These are phyloP conservation scores for Dasypogon diadema DNA, from an alignment of 2,888 invertebrate genomes.

Conservation along the genomic window DNA sequence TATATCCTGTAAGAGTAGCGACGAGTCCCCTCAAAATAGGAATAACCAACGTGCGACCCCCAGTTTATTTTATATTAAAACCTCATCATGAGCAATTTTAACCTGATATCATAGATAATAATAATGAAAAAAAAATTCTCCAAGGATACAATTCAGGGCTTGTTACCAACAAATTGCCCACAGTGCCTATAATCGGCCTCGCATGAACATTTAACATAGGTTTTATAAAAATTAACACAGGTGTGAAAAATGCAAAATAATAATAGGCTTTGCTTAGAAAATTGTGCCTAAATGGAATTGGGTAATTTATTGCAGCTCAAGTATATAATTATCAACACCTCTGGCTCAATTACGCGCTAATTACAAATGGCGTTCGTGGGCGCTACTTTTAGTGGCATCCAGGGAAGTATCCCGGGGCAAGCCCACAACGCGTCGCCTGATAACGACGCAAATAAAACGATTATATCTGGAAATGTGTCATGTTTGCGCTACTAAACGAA, in stretches of 20 bases:
- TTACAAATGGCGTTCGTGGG: slow-evolving; percentile 13
- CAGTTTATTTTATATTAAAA: too few species aligned
- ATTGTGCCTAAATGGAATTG: not conserved
- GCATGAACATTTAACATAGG: not conserved
- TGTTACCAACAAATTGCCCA: not conserved
- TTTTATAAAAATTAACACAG: slow-evolving; percentile 26
- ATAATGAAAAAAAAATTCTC: too few species aligned
- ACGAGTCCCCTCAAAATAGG: too few species aligned
- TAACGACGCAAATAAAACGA: slow-evolving; percentile 20
- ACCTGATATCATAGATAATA: too few species aligned
- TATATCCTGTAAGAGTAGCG: too few species aligned
- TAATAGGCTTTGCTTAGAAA: slow-evolving; percentile 21
- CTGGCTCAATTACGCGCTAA: slow-evolving; percentile 22
- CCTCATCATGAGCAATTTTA: too few species aligned
- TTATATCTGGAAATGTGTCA: slow-evolving; percentile 16
- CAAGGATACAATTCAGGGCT: too few species aligned
- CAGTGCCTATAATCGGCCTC: not conserved
- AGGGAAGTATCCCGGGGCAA: slow-evolving; percentile 16
- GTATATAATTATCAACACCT: slow-evolving; percentile 30
- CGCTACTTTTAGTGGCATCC: slow-evolving; percentile 33
- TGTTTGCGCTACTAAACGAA: not conserved
- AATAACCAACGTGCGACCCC: too few species aligned
- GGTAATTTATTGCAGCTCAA: not conserved
- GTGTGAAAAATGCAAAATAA: slow-evolving; percentile 32
- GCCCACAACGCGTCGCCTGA: slow-evolving; percentile 12